Evolutionary conservation across 2,888 invertebrate species (phyloP).

Genomic region (Sarcophaga caerulescens): DNA sequence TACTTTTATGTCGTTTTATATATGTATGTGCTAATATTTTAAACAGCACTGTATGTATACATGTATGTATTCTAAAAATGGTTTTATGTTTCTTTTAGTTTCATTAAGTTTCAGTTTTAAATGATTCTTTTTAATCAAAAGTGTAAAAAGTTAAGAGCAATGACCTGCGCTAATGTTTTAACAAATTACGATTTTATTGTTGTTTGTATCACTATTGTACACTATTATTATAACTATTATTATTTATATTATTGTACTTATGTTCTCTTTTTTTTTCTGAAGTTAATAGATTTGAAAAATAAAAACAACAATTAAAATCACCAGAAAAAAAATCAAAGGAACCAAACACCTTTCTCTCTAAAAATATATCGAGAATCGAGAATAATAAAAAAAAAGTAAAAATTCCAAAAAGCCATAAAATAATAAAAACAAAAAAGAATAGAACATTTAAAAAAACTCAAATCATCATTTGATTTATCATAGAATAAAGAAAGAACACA

Average conservation of each 20-base stretch:
- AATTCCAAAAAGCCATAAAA: constrained; percentile 7
- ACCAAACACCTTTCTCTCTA: constrained; percentile 49
- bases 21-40: no score
- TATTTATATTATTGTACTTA: background rate
- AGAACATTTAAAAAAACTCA: background rate
- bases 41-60: no score
- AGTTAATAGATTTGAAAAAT: constrained; percentile 2
- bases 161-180: constrained; percentile 44
- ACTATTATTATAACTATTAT: background rate
- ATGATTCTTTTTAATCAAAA: constrained; percentile 39
- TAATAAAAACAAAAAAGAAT: background rate
- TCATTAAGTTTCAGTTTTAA: no score
- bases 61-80: no score
- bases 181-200: constrained; percentile 47
- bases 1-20: no score
- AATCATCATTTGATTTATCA: background rate
- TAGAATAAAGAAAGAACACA: no score
- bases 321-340: background rate
- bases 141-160: constrained; percentile 52
- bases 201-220: background rate
- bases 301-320: constrained; percentile 15
- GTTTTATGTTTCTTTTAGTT: no score
- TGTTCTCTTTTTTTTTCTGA: no score
- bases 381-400: background rate
- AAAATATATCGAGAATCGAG: constrained; percentile 27